These are phyloP conservation scores for Polydrusus cervinus DNA, from an alignment of 2,888 invertebrate genomes.

Conservation along the genomic window DNA sequence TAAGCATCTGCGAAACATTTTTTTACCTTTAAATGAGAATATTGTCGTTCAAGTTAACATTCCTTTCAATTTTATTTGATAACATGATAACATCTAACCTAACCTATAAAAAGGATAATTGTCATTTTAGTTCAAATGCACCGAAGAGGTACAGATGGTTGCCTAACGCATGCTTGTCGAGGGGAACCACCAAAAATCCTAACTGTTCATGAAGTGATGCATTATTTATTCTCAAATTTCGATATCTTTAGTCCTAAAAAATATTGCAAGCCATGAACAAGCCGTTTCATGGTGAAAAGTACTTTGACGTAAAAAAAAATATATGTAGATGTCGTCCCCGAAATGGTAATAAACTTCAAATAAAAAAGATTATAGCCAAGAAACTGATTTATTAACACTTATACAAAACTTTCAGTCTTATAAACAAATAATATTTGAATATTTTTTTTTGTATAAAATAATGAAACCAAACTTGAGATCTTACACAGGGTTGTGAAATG, in stretches of 20 bases:
- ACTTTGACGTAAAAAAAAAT: too few relatives aligned
- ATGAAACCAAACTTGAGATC: not conserved
- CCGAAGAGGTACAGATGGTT: not conserved
- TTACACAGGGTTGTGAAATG: not conserved
- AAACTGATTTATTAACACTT: constrained; percentile 20
- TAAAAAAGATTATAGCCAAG: constrained; percentile 6
- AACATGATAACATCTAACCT: too few relatives aligned
- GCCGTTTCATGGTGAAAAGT: too few relatives aligned
- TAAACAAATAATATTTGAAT: constrained; percentile 6
- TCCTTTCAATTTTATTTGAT: too few relatives aligned
- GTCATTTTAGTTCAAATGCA: not conserved
- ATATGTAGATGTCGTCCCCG: too few relatives aligned
- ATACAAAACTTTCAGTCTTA: constrained; percentile 29
- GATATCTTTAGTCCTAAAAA: too few relatives aligned
- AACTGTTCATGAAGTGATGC: not conserved
- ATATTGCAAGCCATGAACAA: too few relatives aligned
- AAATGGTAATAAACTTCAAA: not conserved
- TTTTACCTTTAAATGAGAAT: not conserved
- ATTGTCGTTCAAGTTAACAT: too few relatives aligned
- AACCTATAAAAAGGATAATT: not conserved
- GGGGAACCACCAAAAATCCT: not conserved
- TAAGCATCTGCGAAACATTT: constrained; percentile 19
- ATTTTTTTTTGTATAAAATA: not conserved
- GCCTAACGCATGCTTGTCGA: not conserved
- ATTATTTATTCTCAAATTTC: not conserved